Evolutionary conservation across 2,797 vertebrate genomes (phyloP).

Genomic region (Brachymystax lenok): DNA sequence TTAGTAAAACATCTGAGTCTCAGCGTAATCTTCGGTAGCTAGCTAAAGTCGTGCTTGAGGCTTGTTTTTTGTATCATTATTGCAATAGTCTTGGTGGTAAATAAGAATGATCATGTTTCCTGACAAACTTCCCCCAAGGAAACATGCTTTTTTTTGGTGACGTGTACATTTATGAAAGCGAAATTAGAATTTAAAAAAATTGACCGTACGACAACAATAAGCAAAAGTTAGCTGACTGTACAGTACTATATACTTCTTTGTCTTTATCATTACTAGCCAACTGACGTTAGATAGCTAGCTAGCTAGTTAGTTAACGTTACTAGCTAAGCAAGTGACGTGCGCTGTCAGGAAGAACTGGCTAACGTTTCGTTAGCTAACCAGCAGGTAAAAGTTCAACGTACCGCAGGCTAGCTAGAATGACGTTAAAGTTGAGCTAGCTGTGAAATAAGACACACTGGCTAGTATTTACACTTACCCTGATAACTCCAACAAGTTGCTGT

Average conservation of each 20-base stretch:
- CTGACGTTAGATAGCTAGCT: neutral
- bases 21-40: no score
- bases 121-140: no score
- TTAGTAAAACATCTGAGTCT: no score
- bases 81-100: no score
- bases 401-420: neutral
- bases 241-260: no score
- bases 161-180: neutral
- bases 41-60: no score
- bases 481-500: neutral
- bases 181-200: neutral
- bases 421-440: neutral
- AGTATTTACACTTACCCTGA: slow-evolving; percentile 7
- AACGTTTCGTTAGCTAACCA: neutral
- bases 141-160: neutral
- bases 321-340: neutral
- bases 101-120: no score
- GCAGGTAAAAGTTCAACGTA: neutral
- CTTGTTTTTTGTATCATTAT: no score
- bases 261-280: neutral
- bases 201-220: neutral
- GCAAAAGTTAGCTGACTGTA: neutral
- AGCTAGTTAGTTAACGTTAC: no score
- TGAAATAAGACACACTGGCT: neutral
- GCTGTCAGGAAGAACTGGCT: no score